phyloP scores from a whole-genome alignment of 2,888 invertebrate genomes.

The Sympetrum striolatum region DNA sequence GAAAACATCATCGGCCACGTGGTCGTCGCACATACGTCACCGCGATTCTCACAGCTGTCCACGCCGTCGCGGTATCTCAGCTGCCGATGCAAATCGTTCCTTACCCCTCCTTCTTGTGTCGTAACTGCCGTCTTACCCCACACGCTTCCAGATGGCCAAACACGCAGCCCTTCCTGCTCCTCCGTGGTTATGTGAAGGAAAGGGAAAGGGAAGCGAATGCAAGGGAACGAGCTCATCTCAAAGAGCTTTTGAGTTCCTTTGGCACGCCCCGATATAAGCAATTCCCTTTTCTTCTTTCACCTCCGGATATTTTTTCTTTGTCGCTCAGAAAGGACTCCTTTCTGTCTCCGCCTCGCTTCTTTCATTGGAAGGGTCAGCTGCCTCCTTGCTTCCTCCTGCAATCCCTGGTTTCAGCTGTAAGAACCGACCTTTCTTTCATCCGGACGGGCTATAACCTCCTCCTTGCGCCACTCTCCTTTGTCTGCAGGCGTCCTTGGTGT shows the following conservation, averaged over 20 bases:
- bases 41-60: conserved; percentile 6
- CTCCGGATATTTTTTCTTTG: neutral
- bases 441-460: neutral
- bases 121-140: conserved; percentile 28
- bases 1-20: neutral
- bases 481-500: conserved; percentile 22
- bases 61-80: neutral
- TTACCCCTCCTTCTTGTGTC: neutral
- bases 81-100: conserved; percentile 35
- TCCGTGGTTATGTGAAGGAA: neutral
- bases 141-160: neutral
- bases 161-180: neutral
- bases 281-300: neutral
- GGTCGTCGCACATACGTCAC: neutral
- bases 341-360: neutral
- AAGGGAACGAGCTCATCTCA: neutral
- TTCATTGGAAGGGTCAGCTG: conserved; percentile 14
- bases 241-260: neutral
- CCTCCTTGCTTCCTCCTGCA: conserved; percentile 32
- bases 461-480: conserved; percentile 3
- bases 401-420: conserved; percentile 12
- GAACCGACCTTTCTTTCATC: neutral
- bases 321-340: neutral
- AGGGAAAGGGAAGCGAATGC: neutral
- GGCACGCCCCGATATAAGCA: conserved; percentile 5